Evolutionary conservation across 2,113 vertebrate genomes (phyloP).

Genomic region (Leptosomus discolor): DNA sequence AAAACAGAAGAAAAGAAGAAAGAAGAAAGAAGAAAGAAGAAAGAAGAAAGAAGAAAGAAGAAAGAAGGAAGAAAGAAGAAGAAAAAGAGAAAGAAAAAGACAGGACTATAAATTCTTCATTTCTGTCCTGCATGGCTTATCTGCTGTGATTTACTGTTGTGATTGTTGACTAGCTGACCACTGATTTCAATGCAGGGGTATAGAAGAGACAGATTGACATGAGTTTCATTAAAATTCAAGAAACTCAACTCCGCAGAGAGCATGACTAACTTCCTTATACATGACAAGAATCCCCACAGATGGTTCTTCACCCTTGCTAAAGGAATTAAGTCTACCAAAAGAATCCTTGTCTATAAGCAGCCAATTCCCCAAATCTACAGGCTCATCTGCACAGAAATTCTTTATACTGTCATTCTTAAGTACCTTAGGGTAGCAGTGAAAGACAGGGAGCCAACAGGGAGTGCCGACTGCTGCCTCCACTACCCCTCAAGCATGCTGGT

Average conservation of each 20-base stretch:
- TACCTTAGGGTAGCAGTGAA: slow-evolving; percentile 78
- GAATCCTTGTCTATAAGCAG: slow-evolving; percentile 74
- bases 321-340: slow-evolving; percentile 78
- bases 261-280: slow-evolving; percentile 77
- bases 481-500: slow-evolving; percentile 76
- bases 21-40: accelerated
- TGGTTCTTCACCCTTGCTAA: slow-evolving; percentile 76
- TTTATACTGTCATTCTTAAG: slow-evolving; percentile 84
- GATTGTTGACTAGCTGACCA: slow-evolving; percentile 77
- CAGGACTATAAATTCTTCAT: slow-evolving; percentile 21
- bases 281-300: slow-evolving; percentile 80
- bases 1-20: accelerated
- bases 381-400: slow-evolving; percentile 80
- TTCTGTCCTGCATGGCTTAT: slow-evolving; percentile 51
- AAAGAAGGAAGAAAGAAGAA: accelerated
- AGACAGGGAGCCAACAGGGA: slow-evolving; percentile 75
- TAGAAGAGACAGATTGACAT: slow-evolving; percentile 73
- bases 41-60: accelerated
- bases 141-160: slow-evolving; percentile 69
- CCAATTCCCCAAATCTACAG: slow-evolving; percentile 79
- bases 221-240: slow-evolving; percentile 81
- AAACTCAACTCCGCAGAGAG: slow-evolving; percentile 72
- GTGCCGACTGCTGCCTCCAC: slow-evolving; percentile 60
- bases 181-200: slow-evolving; percentile 65
- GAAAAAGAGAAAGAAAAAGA: accelerated